Evolutionary conservation across 2,797 vertebrate genomes (phyloP).

Genomic region (Lutjanus campechanus): DNA sequence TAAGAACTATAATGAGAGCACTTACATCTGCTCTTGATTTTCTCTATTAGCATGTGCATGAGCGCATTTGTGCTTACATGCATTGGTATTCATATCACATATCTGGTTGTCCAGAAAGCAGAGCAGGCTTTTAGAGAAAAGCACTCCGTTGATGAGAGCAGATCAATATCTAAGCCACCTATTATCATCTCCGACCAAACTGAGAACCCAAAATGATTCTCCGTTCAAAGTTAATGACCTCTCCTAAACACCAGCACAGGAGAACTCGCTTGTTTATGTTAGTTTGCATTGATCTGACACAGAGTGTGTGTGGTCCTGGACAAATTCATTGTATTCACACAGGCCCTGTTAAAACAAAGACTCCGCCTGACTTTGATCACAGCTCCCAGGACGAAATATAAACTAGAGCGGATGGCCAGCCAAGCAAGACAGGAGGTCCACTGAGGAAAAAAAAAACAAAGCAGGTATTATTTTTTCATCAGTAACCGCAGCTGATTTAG

Average conservation of each 20-base stretch:
- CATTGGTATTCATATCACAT: constrained; percentile 70
- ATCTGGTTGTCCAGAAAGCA: constrained; percentile 54
- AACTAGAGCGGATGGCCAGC: constrained; percentile 33
- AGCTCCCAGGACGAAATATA: constrained; percentile 42
- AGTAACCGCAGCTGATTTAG: constrained; percentile 55
- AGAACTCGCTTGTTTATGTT: constrained; percentile 66
- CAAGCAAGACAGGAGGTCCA: constrained; percentile 43
- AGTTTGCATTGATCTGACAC: constrained; percentile 69
- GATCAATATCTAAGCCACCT: constrained; percentile 78
- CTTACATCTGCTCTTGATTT: constrained; percentile 51
- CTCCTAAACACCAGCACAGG: constrained; percentile 67
- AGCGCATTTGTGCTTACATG: constrained; percentile 37
- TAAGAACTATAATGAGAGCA: constrained; percentile 33
- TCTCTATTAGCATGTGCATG: constrained; percentile 48
- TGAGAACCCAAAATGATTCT: constrained; percentile 68
- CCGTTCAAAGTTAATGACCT: constrained; percentile 72
- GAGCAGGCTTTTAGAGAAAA: constrained; percentile 63
- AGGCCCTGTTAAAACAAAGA: constrained; percentile 59
- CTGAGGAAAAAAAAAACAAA: constrained; percentile 33
- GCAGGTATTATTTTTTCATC: constrained; percentile 45
- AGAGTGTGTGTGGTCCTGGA: constrained; percentile 38
- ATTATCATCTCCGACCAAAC: constrained; percentile 74
- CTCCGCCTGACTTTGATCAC: constrained; percentile 52
- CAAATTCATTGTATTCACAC: constrained; percentile 56
- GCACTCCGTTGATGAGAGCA: constrained; percentile 71